Evolutionary conservation across 2,888 invertebrate species (phyloP), one percentile per base, ranked within the genome.

Genomic region (Tiliacea aurago): DNA sequence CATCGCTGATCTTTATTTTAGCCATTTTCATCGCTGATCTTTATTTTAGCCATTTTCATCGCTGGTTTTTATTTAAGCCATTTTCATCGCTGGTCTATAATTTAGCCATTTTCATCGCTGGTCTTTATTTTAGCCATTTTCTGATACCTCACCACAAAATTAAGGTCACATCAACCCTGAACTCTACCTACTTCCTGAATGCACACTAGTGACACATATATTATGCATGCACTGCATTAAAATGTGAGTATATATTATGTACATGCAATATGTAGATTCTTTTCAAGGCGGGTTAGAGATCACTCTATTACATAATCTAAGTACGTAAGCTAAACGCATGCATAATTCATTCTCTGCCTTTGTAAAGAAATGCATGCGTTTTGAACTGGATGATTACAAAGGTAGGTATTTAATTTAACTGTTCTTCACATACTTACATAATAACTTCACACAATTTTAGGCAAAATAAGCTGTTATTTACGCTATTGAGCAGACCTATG

Each of bases 251-350:
- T 64, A 70, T 75, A 43, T 28, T 28, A n/a, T 3, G 15, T 43
- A 23, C 10, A 55, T 41, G 23, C 45, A 61, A 65, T 58, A 76
- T 58, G 59, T 78, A 65, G 41, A 43, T 70, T 68, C 37, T 69
- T 75, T 77, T 80, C 76, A 82, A 85, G 79, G 76, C 51, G 51
- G 70, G 81, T 80, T 72, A 82, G 11, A 79, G 86, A 76, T 86
- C 80, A 76, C 4, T n/a, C 63, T 55, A 74, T 70, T 78, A 71
- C 65, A 76, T 63, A 73, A 45, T 43, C 51, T 37, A 5, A 10
- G 49, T 58, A n/a, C 20, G 43, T 58, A 37, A 58, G 37, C n/a
- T 20, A 53, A 73, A 63, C 49, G 43, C 51, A 43, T 85, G 64
- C 72, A 85, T 85, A 71, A 83, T 85, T 70, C 69, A 85, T 85